phyloP scores from a whole-genome alignment of 2,888 invertebrate genomes.

The Apodemia zela region DNA sequence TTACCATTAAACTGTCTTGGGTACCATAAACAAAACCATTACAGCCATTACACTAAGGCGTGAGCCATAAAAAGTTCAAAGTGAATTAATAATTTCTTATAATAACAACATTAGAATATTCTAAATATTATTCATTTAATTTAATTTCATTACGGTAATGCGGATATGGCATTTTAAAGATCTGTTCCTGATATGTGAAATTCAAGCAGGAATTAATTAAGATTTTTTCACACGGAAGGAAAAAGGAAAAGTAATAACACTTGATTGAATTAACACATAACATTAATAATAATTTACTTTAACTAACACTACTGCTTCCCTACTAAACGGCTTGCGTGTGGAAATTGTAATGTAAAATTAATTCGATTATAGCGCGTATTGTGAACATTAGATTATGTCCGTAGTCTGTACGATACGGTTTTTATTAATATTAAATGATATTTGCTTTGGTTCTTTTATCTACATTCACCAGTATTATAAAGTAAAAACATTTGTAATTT shows the following conservation, averaged over 20 bases:
- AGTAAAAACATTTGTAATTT: too few species aligned
- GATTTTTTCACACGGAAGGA: background rate
- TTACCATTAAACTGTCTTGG: too few species aligned
- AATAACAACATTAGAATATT: slow-evolving; percentile 17
- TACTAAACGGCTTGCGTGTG: background rate
- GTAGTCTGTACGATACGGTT: background rate
- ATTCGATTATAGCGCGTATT: background rate
- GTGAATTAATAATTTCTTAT: too few species aligned
- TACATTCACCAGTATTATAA: too few species aligned
- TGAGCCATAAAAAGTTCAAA: too few species aligned
- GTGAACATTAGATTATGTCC: background rate
- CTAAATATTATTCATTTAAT: too few species aligned
- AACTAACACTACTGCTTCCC: background rate
- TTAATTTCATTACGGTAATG: slow-evolving; percentile 12
- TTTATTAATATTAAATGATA: too few species aligned
- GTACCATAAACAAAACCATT: too few species aligned
- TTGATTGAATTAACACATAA: slow-evolving; percentile 12
- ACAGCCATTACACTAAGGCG: too few species aligned
- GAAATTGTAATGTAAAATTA: background rate
- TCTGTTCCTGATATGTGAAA: background rate
- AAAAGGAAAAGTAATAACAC: background rate
- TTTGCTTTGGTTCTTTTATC: too few species aligned
- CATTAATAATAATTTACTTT: slow-evolving; percentile 11
- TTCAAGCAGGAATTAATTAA: slow-evolving; percentile 5
- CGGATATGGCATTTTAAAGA: background rate